Evolutionary conservation across 2,113 vertebrate genomes (phyloP).

Genomic region (Paraplagusia blochii): DNA sequence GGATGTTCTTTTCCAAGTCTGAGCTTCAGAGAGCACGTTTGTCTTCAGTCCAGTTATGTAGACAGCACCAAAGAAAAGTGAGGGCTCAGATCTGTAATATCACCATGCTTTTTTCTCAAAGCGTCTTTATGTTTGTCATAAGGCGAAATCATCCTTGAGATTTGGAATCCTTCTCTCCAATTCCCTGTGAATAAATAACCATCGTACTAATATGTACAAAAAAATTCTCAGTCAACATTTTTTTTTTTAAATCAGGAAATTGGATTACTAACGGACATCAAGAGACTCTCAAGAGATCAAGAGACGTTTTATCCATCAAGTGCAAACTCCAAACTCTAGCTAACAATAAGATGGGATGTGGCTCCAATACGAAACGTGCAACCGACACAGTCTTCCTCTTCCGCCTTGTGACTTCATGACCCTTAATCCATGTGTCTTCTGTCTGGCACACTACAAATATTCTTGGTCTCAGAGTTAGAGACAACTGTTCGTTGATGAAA

Average conservation of each 20-base stretch:
- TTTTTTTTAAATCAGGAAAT: too few relatives aligned
- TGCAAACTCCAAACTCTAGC: conserved; percentile 48
- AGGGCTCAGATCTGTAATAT: conserved; percentile 82
- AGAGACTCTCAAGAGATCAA: too few relatives aligned
- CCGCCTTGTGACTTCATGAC: conserved; percentile 69
- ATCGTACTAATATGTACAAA: too few relatives aligned
- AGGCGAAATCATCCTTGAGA: conserved; percentile 79
- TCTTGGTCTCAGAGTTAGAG: conserved; percentile 23
- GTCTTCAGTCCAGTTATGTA: conserved; percentile 57
- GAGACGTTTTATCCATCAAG: too few relatives aligned
- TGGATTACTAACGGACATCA: too few relatives aligned
- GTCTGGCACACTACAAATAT: too few relatives aligned
- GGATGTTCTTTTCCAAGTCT: conserved; percentile 76
- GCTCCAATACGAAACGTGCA: conserved; percentile 78
- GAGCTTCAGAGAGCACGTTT: conserved; percentile 63
- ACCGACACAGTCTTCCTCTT: conserved; percentile 95
- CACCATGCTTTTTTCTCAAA: conserved; percentile 78
- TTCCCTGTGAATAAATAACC: too few relatives aligned
- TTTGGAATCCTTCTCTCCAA: conserved; percentile 70
- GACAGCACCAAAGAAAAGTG: conserved; percentile 45
- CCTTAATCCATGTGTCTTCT: conserved; percentile 58
- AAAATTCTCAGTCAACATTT: too few relatives aligned
- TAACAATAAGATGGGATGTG: conserved; percentile 74
- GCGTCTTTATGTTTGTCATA: conserved; percentile 74
- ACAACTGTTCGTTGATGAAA: conserved; percentile 88